Base-by-base conservation (phyloP, 2,888 invertebrate species). In the Metallyticus violacea region DNA sequence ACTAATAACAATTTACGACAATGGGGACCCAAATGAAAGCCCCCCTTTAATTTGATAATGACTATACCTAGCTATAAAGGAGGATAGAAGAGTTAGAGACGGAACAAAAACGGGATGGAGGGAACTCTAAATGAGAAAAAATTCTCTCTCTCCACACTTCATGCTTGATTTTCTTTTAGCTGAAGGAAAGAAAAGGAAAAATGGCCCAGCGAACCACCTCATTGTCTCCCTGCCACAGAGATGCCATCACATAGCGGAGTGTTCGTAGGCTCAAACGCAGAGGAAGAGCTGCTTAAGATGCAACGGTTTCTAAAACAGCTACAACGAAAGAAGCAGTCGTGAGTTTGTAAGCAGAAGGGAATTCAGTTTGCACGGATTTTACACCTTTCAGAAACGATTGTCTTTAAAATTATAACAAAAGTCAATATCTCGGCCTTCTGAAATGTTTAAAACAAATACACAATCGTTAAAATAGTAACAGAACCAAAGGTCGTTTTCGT, bases 61-160 rank as follows among this genome's bases (percentile, higher is more conserved):
- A 83, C 83, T 83, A 25, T 83, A 83, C 83, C 83, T 27, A 83
- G 7, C 28, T 27, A 77, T 40, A 83, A 83, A 83, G 40, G 29
- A 81, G 81, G 79, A 26, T 27, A 81, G 29, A 62, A n/a, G n/a
- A n/a, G n/a, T n/a, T n/a, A n/a, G n/a, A n/a, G n/a, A 27, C 30
- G 80, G 22, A 85, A 30, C 79, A 87, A 81, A 82, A 79, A n/a
- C 79, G 79, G 27, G 40, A 62, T 40, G 40, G 76, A 81, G 80
- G 79, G 85, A 85, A 62, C 83, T 86, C 86, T 85, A 87, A 86
- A 86, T 86, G 86, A 87, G 82, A 86, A 85, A 80, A 40, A n/a
- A 78, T 29, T 79, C 85, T 85, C 79, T 26, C 78, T 86, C 86
- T 85, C 86, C 86, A 87, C 87, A 87, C 87, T 87, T 87, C 87